Percentiles rank a stretch among this genome's conserved stretches.
These are phyloP conservation scores for Cathartes aura DNA, from an alignment of 2,113 vertebrate species.

Conservation along the genomic window DNA sequence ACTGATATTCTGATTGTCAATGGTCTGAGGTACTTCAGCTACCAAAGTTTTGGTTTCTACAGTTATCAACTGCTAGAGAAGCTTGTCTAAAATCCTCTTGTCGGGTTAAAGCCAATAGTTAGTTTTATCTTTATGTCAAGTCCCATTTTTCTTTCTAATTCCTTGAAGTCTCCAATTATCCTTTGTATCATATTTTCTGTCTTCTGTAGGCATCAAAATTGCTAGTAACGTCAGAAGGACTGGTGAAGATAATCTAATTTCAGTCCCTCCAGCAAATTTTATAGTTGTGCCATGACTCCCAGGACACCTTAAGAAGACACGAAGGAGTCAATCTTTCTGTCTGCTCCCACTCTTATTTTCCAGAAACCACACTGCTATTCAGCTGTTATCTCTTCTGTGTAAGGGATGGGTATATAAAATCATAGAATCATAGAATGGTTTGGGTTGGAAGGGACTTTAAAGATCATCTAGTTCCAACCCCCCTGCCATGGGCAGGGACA, in stretches of 20 bases:
- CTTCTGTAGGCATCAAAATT: neutral
- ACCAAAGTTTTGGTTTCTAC: neutral
- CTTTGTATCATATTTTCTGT: neutral
- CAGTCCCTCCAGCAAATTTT: neutral
- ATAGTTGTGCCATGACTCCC: neutral
- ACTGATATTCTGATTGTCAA: neutral
- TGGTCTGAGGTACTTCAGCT: neutral
- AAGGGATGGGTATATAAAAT: neutral
- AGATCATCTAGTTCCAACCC: too few relatives aligned
- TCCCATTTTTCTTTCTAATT: neutral
- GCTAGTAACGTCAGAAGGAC: neutral
- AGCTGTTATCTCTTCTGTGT: neutral
- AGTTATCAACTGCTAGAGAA: neutral
- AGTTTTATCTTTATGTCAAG: neutral
- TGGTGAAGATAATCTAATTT: neutral
- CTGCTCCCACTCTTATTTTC: neutral
- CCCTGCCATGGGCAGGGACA: too few relatives aligned
- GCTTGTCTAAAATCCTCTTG: neutral
- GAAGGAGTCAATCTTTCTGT: neutral
- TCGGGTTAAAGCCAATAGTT: neutral
- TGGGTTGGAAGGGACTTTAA: too few relatives aligned
- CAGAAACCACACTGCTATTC: neutral
- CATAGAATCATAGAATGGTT: too few relatives aligned
- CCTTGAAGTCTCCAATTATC: neutral
- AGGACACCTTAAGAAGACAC: neutral